Conservation (phyloP, 2,888 invertebrate species). For the Lutraria lutraria region DNA sequence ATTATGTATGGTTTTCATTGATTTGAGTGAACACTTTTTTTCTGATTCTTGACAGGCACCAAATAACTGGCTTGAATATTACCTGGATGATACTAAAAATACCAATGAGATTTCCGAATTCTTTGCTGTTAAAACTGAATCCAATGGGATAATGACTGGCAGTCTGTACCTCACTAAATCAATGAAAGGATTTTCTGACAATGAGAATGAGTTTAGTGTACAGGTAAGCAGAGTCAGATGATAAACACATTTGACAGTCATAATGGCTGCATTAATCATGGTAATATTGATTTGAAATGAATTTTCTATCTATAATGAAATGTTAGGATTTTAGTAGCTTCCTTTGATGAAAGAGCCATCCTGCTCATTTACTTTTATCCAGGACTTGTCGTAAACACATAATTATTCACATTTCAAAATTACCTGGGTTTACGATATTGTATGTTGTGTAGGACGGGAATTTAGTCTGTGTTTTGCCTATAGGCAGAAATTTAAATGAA, state of each 20-base stretch:
- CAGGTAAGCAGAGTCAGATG: slow-evolving; percentile 57
- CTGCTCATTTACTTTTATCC: no score
- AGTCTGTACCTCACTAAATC: slow-evolving; percentile 70
- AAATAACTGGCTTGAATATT: slow-evolving; percentile 77
- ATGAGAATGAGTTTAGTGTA: slow-evolving; percentile 50
- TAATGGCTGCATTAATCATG: no score
- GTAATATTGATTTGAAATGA: no score
- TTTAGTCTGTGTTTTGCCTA: no score
- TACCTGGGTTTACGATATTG: no score
- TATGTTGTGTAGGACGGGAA: no score
- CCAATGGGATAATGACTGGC: slow-evolving; percentile 63
- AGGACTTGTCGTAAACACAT: no score
- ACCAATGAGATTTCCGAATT: slow-evolving; percentile 62
- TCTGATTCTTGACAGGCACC: slow-evolving; percentile 73
- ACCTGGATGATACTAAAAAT: slow-evolving; percentile 70
- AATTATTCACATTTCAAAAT: no score
- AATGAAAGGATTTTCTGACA: slow-evolving; percentile 64
- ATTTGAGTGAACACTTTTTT: neutral
- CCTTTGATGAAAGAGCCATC: no score
- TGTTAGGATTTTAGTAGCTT: no score
- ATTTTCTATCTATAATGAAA: no score
- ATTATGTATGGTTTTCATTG: neutral
- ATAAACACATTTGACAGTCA: neutral
- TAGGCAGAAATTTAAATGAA: no score
- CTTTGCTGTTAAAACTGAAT: slow-evolving; percentile 72